Conservation (phyloP, 2,888 invertebrate species). For the Polyommatus iphigenia region DNA sequence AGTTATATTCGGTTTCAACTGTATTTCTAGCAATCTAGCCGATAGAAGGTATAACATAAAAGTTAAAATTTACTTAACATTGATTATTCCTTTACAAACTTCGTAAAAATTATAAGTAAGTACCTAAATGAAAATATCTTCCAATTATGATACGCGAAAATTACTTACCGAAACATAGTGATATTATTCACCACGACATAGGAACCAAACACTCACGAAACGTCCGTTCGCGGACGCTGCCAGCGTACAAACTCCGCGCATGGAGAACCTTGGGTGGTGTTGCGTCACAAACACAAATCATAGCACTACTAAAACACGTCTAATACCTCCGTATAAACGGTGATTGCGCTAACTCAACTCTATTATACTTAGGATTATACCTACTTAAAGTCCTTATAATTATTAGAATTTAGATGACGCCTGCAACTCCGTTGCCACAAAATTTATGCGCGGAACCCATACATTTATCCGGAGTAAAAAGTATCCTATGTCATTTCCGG, state of each 20-base stretch:
- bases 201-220: not conserved
- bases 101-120: not conserved
- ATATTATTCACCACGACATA: not conserved
- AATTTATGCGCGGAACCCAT: too few species aligned
- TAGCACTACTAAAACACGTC: not conserved
- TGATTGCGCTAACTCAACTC: not conserved
- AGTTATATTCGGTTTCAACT: not conserved
- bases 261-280: not conserved
- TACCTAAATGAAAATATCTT: not conserved
- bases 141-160: not conserved
- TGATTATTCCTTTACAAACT: not conserved
- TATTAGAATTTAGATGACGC: too few species aligned
- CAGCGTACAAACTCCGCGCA: not conserved
- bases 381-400: too few species aligned
- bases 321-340: not conserved
- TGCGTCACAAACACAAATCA: constrained; percentile 6
- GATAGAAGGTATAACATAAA: not conserved
- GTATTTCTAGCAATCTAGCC: not conserved
- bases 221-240: not conserved
- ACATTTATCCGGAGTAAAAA: too few species aligned
- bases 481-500: too few species aligned
- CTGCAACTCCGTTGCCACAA: too few species aligned
- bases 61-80: too few species aligned
- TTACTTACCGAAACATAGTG: not conserved
- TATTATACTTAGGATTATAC: too few species aligned